Percentiles rank a stretch among this genome's conserved stretches.
Conservation (phyloP, 2,797 vertebrate genomes). For the Myotis vivesi region DNA sequence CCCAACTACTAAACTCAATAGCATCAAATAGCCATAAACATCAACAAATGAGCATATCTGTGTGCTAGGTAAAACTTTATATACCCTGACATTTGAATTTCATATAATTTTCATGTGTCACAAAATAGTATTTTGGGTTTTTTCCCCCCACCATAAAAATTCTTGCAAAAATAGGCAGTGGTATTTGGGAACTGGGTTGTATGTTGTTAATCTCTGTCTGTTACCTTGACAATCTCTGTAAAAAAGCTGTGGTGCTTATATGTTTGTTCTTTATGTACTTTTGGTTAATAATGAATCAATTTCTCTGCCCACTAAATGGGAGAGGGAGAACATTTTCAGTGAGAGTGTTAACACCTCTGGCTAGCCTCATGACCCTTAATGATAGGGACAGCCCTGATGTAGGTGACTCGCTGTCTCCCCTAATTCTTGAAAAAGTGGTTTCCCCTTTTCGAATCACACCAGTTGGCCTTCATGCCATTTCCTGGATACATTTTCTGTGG, state of each 20-base stretch:
- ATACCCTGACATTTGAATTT: neutral
- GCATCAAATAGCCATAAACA: neutral
- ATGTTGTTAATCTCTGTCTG: neutral
- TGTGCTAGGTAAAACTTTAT: neutral
- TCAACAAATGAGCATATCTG: neutral
- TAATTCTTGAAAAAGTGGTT: neutral
- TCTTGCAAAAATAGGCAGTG: neutral
- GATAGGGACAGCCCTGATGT: fast-evolving
- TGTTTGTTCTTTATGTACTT: neutral
- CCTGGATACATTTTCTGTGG: neutral
- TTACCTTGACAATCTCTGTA: neutral
- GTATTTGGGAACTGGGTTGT: neutral
- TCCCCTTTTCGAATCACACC: neutral
- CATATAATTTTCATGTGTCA: neutral
- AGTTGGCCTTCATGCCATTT: neutral
- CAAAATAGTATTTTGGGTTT: neutral
- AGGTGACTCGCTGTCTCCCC: neutral
- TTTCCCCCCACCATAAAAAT: neutral
- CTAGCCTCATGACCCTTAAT: neutral
- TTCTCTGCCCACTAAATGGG: neutral
- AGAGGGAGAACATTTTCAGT: neutral
- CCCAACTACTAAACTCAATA: neutral
- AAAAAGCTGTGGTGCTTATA: neutral
- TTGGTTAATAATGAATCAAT: neutral
- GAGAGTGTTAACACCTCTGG: neutral